A percentile compares a stretch with the other conserved stretches of the same genome.
Conservation (phyloP, 2,888 invertebrate genomes). For the Caenorhabditis japonica region DNA sequence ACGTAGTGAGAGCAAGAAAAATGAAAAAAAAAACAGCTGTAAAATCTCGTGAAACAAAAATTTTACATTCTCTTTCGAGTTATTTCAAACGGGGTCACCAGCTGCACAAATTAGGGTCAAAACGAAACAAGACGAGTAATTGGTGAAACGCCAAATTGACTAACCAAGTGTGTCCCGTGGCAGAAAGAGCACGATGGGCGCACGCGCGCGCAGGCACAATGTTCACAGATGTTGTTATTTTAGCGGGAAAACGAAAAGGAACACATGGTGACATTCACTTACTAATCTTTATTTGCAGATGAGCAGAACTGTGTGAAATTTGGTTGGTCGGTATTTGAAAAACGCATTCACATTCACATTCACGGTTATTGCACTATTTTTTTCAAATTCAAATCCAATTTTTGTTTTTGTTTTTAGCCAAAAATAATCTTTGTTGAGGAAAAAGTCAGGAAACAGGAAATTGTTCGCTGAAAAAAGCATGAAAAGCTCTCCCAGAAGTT, state of each 20-base stretch:
- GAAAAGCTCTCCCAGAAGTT: no score
- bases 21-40: background rate
- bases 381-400: no score
- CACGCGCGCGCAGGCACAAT: conserved; percentile 10
- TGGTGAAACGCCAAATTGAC: conserved; percentile 34
- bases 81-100: conserved; percentile 16
- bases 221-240: conserved; percentile 50
- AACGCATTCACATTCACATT: no score
- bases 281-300: conserved; percentile 22
- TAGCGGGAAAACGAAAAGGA: conserved; percentile 1
- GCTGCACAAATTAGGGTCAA: conserved; percentile 25
- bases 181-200: conserved; percentile 23
- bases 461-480: no score
- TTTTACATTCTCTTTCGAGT: background rate
- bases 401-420: no score
- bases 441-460: no score
- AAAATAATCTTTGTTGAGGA: no score
- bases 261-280: conserved; percentile 36
- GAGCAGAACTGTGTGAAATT: no score
- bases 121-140: conserved; percentile 5
- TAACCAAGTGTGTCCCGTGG: conserved; percentile 36
- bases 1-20: background rate
- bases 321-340: no score
- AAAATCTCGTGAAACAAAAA: background rate
- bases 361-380: no score